These are phyloP conservation scores for Phataginus tetradactyla DNA, from an alignment of 2,797 vertebrate genomes.

Conservation along the genomic window DNA sequence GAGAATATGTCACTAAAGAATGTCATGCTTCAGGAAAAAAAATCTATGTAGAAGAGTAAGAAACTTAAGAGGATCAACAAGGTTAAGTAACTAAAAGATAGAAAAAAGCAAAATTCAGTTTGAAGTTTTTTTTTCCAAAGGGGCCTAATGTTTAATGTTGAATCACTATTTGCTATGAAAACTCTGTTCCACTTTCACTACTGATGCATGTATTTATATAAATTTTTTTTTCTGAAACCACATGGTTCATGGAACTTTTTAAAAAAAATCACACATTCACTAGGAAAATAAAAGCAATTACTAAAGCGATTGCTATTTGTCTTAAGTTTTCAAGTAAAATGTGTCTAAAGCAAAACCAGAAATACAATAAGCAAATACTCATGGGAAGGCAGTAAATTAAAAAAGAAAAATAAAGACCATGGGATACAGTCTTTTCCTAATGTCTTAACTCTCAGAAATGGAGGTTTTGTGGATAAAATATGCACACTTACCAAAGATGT, in stretches of 20 bases:
- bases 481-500: neutral
- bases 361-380: neutral
- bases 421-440: neutral
- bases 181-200: neutral
- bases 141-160: neutral
- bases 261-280: conserved; percentile 8
- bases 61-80: neutral
- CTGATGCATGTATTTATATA: neutral
- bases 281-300: conserved; percentile 24
- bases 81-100: neutral
- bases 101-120: neutral
- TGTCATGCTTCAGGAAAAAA: neutral
- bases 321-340: neutral
- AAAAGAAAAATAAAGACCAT: neutral
- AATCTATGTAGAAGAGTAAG: conserved; percentile 3
- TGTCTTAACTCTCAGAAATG: neutral
- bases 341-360: neutral
- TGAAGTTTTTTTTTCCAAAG: conserved; percentile 33
- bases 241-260: neutral
- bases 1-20: neutral
- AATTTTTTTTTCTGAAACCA: neutral
- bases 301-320: neutral
- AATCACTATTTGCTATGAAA: conserved; percentile 14
- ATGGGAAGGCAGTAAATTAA: neutral
- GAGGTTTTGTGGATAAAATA: neutral